Conservation (phyloP, 1,140 invertebrate genomes). For the Galleria mellonella region DNA sequence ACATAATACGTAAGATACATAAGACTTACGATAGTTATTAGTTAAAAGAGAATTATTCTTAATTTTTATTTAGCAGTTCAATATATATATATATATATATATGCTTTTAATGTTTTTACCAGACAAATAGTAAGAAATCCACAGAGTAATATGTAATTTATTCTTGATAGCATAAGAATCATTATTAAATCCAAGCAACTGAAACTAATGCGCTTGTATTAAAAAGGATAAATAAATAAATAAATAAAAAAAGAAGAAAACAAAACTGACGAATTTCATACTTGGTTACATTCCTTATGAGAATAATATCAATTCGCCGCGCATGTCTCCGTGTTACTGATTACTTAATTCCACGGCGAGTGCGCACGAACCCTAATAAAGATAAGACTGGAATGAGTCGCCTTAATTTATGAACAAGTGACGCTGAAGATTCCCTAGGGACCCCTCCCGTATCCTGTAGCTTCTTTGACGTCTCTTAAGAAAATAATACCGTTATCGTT, state of each 20-base stretch:
- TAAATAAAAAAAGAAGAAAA: neutral
- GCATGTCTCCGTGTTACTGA: conserved; percentile 30
- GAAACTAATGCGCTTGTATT: no score
- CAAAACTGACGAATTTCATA: conserved; percentile 1
- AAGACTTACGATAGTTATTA: no score
- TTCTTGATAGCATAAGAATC: no score
- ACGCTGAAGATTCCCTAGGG: conserved; percentile 10
- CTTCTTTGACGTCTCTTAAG: conserved; percentile 10
- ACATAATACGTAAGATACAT: no score
- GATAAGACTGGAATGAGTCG: conserved; percentile 47
- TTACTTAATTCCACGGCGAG: conserved; percentile 54
- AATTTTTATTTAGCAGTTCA: no score
- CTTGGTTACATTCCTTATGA: conserved; percentile 4
- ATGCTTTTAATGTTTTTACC: no score
- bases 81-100: no score
- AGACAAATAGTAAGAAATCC: no score
- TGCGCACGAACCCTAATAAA: conserved; percentile 51
- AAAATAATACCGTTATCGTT: conserved; percentile 12
- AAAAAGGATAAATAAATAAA: no score
- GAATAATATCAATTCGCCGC: conserved; percentile 14
- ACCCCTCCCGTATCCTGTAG: neutral
- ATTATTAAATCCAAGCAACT: no score
- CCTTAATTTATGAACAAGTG: conserved; percentile 39
- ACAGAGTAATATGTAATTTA: no score
- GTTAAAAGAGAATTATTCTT: no score